Base-by-base conservation (phyloP, 2,113 vertebrate species). In the Bucco capensis region DNA sequence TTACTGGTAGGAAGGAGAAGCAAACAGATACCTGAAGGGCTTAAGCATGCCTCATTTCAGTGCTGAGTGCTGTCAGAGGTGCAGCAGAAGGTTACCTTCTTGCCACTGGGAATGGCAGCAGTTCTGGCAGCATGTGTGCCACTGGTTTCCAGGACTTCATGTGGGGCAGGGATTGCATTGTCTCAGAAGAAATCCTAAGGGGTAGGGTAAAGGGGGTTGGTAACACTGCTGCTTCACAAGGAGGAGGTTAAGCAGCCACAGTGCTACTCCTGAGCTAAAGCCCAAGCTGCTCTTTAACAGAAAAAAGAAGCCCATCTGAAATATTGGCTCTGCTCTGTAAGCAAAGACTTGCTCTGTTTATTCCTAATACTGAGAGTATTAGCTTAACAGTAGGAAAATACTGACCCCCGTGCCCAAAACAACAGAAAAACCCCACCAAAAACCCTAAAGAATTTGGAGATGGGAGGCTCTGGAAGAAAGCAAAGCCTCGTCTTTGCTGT, bases 151-250 rank as follows among this genome's bases (percentile, higher is more conserved):
- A 73, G 81, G 83, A 14, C 35, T 86, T 94, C 75, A 8, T 64
- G 64, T 3, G 84, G 90, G 92, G 84, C 84, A 91, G 84, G 46
- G 81, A 86, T 31, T 92, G 90, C 86, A 75, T 49, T 53, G 94
- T 69, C 89, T 85, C 83, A 53, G 86, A 76, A 72, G 94, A 90
- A 80, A 24, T 83, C 84, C 90, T 77, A 42, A 3, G 46, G 90
- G 92, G 92, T 38, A 94, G 92, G 92, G 77, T 24, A 91, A 86
- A 91, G 74, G 87, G 83, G 90, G 70, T 77, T 89, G 94, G 90
- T 38, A 23, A 83, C 5, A 25, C 78, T 2, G 65, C 91, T 69
- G 89, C 89, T 85, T 62, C 17, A 9, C 42, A 23, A 53, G 58
- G 69, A 44, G 14, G 74, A 62, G 53, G 53, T 64, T 62, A 46